Evolutionary conservation across 2,113 vertebrate species (phyloP).

Genomic region (cat (Felis catus)): F.catus_Fca126_mat1.0 CM031413.1:133053501-133054000

Average conservation of each 20-base stretch:
- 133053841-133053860: slow-evolving; percentile 72
- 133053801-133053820: slow-evolving; percentile 56
- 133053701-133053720: slow-evolving; percentile 41
- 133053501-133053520: slow-evolving; percentile 79
- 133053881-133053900: slow-evolving; percentile 68
- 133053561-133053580: slow-evolving; percentile 69
- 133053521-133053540: slow-evolving; percentile 74
- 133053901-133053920: slow-evolving; percentile 67
- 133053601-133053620: slow-evolving; percentile 54
- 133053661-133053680: slow-evolving; percentile 35
- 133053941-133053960: slow-evolving; percentile 59
- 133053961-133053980: slow-evolving; percentile 72
- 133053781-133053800: slow-evolving; percentile 65
- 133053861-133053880: slow-evolving; percentile 46
- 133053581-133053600: slow-evolving; percentile 68
- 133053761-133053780: slow-evolving; percentile 38
- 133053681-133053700: neutral
- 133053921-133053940: slow-evolving; percentile 45
- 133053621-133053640: slow-evolving; percentile 61
- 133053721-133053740: neutral
- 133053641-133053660: slow-evolving; percentile 50
- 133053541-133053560: slow-evolving; percentile 77
- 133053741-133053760: slow-evolving; percentile 21
- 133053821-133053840: slow-evolving; percentile 39
- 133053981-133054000: slow-evolving; percentile 47